Base-by-base conservation (phyloP, 2,888 invertebrate genomes). In the Leptinotarsa peninsularis region DNA sequence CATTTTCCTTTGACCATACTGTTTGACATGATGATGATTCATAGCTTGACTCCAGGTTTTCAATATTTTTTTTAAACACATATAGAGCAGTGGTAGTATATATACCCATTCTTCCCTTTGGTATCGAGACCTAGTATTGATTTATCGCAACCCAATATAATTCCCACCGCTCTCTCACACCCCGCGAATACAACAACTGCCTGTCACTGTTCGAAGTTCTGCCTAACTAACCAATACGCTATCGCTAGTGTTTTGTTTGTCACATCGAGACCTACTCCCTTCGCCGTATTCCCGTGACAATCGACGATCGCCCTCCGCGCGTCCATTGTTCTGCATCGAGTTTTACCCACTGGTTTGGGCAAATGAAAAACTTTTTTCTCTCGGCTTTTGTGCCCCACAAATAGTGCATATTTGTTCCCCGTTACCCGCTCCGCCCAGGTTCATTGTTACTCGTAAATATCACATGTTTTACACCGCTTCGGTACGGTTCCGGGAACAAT, bases 251-350 rank as follows among this genome's bases (percentile, higher is more conserved):
- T 63, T 63, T 63, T 63, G 63, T 63, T 63, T 63, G 63, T 63
- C 63, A 63, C 72, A 71, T 72, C 49, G 75, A 76, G 76, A 79
- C 78, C 78, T 79, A 78, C 82, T 83, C 83, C 82, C 83, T 81
- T 77, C 80, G 81, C 81, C 80, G 78, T 81, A 76, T 82, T 80
- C 81, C 81, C 82, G 80, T 83, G 81, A 83, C 83, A 83, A 84
- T 83, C 79, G 82, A 79, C 83, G 79, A 81, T 84, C 82, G 81
- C 84, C 84, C 82, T 82, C 78, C 80, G 76, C 79, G 74, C 76
- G 75, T 78, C 78, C 80, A 83, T 83, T 85, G 85, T 84, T 60
- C n/a, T n/a, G 49, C 49, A 27, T 60, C 49, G 78, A 70, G 73
- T 80, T 81, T 79, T 80, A 78, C 78, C 79, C 81, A 77, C 81